phyloP scores from a whole-genome alignment of 2,113 vertebrate genomes.

The Cromileptes altivelis region DNA sequence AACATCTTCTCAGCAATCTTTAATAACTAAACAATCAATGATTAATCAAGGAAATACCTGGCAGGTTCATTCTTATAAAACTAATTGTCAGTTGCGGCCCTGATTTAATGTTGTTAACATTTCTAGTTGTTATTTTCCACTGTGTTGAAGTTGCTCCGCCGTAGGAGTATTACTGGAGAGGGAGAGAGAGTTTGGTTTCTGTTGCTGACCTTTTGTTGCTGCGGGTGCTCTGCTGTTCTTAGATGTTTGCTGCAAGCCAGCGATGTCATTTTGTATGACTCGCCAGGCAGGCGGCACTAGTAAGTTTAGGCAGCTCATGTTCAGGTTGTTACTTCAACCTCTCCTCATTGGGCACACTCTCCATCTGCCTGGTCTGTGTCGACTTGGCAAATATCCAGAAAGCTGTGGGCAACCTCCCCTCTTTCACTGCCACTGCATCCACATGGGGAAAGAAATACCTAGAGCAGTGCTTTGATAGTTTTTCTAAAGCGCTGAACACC shows the following conservation, averaged over 20 bases:
- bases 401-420: constrained; percentile 51
- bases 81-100: background rate
- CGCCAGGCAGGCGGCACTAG: constrained; percentile 29
- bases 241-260: constrained; percentile 48
- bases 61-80: too few relatives aligned
- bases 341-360: constrained; percentile 43
- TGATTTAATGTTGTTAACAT: background rate
- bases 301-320: constrained; percentile 64
- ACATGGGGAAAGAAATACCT: constrained; percentile 58
- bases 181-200: constrained; percentile 27
- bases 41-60: background rate
- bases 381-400: constrained; percentile 68
- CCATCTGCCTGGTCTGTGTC: constrained; percentile 58
- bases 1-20: too few relatives aligned
- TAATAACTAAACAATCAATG: too few relatives aligned
- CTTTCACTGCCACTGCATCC: constrained; percentile 44
- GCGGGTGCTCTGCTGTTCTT: constrained; percentile 45
- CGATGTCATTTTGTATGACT: constrained; percentile 62
- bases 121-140: background rate
- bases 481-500: constrained; percentile 37
- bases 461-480: constrained; percentile 66
- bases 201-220: constrained; percentile 47
- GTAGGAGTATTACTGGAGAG: background rate
- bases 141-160: constrained; percentile 2
- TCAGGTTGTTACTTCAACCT: constrained; percentile 68